Base-by-base conservation (phyloP, 2,888 invertebrate genomes). In the Tholera decimalis region DNA sequence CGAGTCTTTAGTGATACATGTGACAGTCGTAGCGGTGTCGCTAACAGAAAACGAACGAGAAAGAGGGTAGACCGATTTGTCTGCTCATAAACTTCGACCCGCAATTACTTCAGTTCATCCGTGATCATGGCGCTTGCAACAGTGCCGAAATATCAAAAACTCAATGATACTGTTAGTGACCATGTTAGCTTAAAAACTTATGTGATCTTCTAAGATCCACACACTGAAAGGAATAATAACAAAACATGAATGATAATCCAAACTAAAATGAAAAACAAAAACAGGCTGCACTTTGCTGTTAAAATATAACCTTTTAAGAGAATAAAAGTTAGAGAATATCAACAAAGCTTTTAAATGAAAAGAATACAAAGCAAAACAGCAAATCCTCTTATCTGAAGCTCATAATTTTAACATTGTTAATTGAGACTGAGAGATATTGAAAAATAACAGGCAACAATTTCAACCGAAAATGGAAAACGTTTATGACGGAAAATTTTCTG, bases 391-490 rank as follows among this genome's bases (percentile, higher is more conserved):
- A 61, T 22, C 62, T 24, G 35, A 46, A 53, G 44, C 28, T 35
- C 39, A n/a, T 35, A 44, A 61, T 56, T 61, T 53, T 49, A 67
- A 67, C 50, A 67, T 24, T 50, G 54, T 69, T 69, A 61, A 61
- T 72, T 61, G 46, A 47, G 47, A 56, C 56, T 46, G 49, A 47
- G 33, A 39, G 44, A 53, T 57, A 75, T 76, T 57, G 62, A 70
- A 76, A 75, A 76, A 68, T 60, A 72, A 74, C 68, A 60, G 53
- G 24, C 35, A 47, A 49, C 18, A 59, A 51, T 41, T 26, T 61
- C 39, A 22, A 33, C 24, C n/a, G 50, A 62, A 58, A 61, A 49
- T 18, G 9, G 15, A 39, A 57, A 50, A 26, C 8, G 15, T 2
- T 49, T 49, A 30, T 6, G 22, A 20, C 26, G 37, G 8, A 49